Base-by-base conservation (phyloP, 2,113 vertebrate species). In the Catagonus wagneri region DNA sequence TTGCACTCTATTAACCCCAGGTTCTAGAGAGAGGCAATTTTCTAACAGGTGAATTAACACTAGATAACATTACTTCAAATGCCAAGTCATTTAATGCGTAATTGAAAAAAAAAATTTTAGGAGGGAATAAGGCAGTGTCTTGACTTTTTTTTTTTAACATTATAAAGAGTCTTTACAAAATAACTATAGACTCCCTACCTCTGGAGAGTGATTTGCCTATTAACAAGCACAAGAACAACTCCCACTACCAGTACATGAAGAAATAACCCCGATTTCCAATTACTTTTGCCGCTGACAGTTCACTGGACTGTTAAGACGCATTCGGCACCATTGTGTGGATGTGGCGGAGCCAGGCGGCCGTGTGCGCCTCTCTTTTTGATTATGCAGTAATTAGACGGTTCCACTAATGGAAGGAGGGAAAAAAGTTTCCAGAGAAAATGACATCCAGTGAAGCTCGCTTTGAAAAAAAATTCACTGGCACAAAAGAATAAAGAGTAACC, bases 61-160 rank as follows among this genome's bases (percentile, higher is more conserved):
- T 98, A 98, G 98, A 98, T 98, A 98, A 96, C 98, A 98, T 98
- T 98, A 98, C 98, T 97, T 98, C 98, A 98, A 98, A 98, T 98
- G 98, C 98, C 98, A 99, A 98, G 98, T 98, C 98, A 99, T 99
- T 98, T 98, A 98, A 98, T 98, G 97, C 98, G 98, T 98, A 98
- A 98, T 98, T 98, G 98, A 98, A 98, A 98, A 97, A 93, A 97
- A 96, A 96, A 22, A 0, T 34, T 96, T 98, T 97, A 96, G 78
- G 90, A 93, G 61, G 65, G 75, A 91, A 58, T 93, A 83, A 92
- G 83, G 74, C 95, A 81, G 83, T 63, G 71, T 96, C 98, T 98
- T 98, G 95, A 93, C 95, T 98, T 23, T 12, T 98, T 97, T 97
- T 97, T 96, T 96, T 98, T 98, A 34, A 97, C 39, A 50, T 98